Evolutionary conservation across 2,888 invertebrate species (phyloP), one percentile per base, ranked within the genome.

Genomic region (Syrista parreyssii): DNA sequence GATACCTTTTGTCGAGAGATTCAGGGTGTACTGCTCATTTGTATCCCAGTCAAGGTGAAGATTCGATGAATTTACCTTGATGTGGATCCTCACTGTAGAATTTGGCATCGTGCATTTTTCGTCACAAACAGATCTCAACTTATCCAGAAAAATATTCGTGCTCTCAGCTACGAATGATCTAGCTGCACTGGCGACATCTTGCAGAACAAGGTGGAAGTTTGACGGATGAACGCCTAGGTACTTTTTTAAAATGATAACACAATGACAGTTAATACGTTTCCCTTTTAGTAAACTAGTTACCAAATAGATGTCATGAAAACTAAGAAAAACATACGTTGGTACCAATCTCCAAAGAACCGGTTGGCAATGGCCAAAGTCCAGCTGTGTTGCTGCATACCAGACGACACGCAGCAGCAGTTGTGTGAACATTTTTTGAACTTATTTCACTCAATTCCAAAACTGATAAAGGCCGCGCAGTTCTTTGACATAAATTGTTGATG

Each of bases 1-100:
- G 15, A 55, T 3, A 94, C 95, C 94, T 92, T 93, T 93, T 74
- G 92, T 93, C 78, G 93, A 92, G 15, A 95, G 91, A 80, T 93
- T 93, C 73, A 96, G 89, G 78, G 89, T 90, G 87, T 96, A 97
- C 68, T 94, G 92, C 90, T 97, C 96, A 82, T 95, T 93, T 0
- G 96, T 96, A 3, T 92, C 91, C 95, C 95, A 95, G 82, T 93
- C 93, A 12, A 96, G 92, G 0, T 90, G 87, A 6, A 93, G 84
- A 82, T 93, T 92, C 4, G 91, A 86, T 0, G 93, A 92, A 75
- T 90, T 91, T 2, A 95, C 92, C 0, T 91, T 92, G 3, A 96
- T 90, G 86, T 92, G 92, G 1, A 96, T 93, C n/a, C 93, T 90
- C 31, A 95, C 92, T 9, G 93, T 92, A 1, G 93, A 93, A 71